phyloP scores from a whole-genome alignment of 2,113 vertebrate genomes.

The Chamaea fasciata region DNA sequence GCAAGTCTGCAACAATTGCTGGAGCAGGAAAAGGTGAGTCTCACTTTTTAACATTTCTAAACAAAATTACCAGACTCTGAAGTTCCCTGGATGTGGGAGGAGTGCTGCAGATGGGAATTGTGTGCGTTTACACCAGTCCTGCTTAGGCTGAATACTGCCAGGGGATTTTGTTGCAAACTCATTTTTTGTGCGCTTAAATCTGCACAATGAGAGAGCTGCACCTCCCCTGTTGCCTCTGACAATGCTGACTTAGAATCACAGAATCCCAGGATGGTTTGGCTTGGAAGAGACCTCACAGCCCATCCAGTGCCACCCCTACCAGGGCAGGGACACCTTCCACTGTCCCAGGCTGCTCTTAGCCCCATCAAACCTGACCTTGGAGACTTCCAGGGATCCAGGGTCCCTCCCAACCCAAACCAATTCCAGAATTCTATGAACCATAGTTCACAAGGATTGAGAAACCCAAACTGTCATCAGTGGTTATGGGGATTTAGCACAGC shows the following conservation, averaged over 20 bases:
- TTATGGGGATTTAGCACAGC: background rate
- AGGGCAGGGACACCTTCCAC: background rate
- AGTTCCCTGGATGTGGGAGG: background rate
- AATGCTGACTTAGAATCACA: background rate
- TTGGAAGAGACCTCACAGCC: background rate
- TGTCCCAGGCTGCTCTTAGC: background rate
- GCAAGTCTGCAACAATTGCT: conserved; percentile 90
- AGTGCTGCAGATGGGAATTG: background rate
- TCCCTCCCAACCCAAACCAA: background rate
- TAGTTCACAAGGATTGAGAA: background rate
- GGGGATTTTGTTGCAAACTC: background rate
- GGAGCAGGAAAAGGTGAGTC: conserved; percentile 90
- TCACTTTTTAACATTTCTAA: background rate
- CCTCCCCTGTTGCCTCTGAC: background rate
- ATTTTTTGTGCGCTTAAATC: background rate
- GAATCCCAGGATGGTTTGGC: background rate
- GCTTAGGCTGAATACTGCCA: background rate
- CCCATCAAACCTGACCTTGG: rapidly evolving
- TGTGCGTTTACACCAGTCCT: background rate
- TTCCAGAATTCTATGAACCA: background rate
- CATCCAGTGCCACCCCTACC: background rate
- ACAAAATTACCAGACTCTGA: background rate
- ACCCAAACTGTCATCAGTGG: background rate
- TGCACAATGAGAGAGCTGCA: background rate
- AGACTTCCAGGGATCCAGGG: background rate